A percentile compares a stretch with the other conserved stretches of the same genome.
These are phyloP conservation scores for Drosophila varians DNA, from an alignment of 1,140 invertebrate genomes.

Conservation along the genomic window DNA sequence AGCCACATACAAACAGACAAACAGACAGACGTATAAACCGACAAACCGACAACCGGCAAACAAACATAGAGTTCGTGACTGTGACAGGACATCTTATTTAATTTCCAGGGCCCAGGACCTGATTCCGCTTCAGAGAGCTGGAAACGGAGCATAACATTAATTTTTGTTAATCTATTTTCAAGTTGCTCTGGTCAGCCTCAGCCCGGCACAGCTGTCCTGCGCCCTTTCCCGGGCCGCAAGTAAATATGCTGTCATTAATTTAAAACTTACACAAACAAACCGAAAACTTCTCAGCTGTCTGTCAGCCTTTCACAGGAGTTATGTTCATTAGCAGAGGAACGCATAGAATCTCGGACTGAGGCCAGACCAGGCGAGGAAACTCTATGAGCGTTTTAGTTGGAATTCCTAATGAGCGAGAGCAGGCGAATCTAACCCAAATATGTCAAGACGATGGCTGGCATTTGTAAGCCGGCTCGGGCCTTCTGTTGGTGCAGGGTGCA, in stretches of 20 bases:
- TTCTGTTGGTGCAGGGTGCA: conserved; percentile 56
- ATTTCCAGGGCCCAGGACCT: conserved; percentile 50
- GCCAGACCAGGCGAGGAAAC: conserved; percentile 2
- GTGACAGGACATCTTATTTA: conserved; percentile 80
- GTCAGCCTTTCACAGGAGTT: conserved; percentile 55
- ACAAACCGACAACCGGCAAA: conserved; percentile 5
- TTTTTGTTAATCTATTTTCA: conserved; percentile 81
- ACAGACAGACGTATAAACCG: too few species aligned
- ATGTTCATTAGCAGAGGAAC: conserved; percentile 80
- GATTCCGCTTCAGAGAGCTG: conserved; percentile 27
- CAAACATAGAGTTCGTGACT: conserved; percentile 46
- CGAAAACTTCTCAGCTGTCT: conserved; percentile 49
- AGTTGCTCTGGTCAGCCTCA: conserved; percentile 53
- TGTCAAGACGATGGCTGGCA: conserved; percentile 68
- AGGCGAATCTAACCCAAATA: conserved; percentile 67
- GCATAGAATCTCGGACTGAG: conserved; percentile 30
- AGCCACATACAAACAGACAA: conserved; percentile 31
- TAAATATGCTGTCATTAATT: conserved; percentile 81
- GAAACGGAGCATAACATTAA: conserved; percentile 70
- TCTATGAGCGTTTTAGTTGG: conserved; percentile 56
- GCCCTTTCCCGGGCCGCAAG: conserved; percentile 56
- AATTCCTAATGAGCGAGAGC: conserved; percentile 66
- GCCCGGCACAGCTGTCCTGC: conserved; percentile 14
- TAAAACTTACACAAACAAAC: conserved; percentile 74
- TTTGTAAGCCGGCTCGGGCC: conserved; percentile 37